phyloP scores from a whole-genome alignment of 2,113 vertebrate genomes.

The Tragelaphus imberbis region DNA sequence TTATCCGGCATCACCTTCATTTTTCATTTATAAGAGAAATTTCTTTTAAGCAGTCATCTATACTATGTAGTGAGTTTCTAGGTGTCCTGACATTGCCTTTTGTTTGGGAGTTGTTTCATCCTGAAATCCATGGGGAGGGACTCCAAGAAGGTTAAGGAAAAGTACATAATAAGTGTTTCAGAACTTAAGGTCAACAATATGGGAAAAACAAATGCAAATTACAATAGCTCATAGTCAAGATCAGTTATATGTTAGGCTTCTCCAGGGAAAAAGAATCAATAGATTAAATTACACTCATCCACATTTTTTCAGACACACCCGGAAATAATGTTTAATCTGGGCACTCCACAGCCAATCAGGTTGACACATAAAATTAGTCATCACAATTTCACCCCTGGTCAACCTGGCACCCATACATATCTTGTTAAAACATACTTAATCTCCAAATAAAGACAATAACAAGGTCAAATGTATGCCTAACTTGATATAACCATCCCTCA shows the following conservation, averaged over 20 bases:
- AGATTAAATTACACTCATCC: neutral
- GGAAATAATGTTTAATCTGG: neutral
- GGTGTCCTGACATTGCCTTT: neutral
- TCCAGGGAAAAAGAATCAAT: neutral
- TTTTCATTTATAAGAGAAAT: conserved; percentile 23
- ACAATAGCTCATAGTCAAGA: neutral
- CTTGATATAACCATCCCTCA: neutral
- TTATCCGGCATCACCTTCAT: neutral
- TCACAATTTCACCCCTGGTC: neutral
- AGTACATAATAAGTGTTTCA: neutral
- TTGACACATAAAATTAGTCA: neutral
- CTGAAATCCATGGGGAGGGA: neutral
- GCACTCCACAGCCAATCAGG: neutral
- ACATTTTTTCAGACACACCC: neutral
- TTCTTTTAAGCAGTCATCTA: neutral
- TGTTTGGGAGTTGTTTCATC: neutral
- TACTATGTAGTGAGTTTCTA: neutral
- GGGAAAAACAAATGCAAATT: neutral
- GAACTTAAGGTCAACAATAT: neutral
- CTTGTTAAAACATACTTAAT: neutral
- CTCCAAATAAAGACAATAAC: neutral
- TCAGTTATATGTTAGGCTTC: neutral
- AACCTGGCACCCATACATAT: neutral
- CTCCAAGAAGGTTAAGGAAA: neutral
- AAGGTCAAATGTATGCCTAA: neutral